Evolutionary conservation across 2,888 invertebrate genomes (phyloP), one percentile per base, ranked within the genome.

Genomic region (Drosophila prolongata): DNA sequence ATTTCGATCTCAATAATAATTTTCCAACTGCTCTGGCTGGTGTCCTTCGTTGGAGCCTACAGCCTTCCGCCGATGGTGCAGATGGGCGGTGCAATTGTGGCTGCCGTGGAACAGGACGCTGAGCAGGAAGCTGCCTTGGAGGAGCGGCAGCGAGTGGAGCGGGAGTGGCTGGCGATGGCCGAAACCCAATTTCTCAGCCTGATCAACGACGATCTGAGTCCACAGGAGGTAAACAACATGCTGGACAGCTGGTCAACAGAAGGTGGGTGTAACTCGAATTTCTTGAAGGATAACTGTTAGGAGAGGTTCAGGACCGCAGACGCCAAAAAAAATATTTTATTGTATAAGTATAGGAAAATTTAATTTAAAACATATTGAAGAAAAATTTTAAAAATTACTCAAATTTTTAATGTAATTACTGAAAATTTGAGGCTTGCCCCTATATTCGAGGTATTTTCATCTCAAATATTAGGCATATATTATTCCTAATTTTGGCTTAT

Each of bases 31-130:
- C 77, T 80, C 64, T 78, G 73, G 27, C 55, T 66, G 14, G 27
- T 72, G 38, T 53, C 47, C n/a, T 35, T 47, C n/a, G 46, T 57
- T 6, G 62, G 60, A 43, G 65, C 58, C 1, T 43, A 75, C 3
- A 61, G 59, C 19, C 38, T 84, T 56, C 80, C 84, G 4, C 53
- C 73, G 8, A 72, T 65, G 13, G 62, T 85, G 43, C 77, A 84
- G 27, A 43, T 90, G 52, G 82, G 80, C 14, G 77, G 84, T 4
- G 80, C 87, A 8, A 70, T 87, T 47, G 79, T 90, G 11, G 80
- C 87, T 1, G 89, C 84, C 11, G 80, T 86, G 1, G 86, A 87
- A 27, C 72, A 77, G 42, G 84, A 88, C 54, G 77, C 68, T 0
- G 80, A 80, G 16, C 65, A 69, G 42, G 67, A 76, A 19, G 64